Evolutionary conservation across 2,113 vertebrate genomes (phyloP).

Genomic region (Columba janthina): DNA sequence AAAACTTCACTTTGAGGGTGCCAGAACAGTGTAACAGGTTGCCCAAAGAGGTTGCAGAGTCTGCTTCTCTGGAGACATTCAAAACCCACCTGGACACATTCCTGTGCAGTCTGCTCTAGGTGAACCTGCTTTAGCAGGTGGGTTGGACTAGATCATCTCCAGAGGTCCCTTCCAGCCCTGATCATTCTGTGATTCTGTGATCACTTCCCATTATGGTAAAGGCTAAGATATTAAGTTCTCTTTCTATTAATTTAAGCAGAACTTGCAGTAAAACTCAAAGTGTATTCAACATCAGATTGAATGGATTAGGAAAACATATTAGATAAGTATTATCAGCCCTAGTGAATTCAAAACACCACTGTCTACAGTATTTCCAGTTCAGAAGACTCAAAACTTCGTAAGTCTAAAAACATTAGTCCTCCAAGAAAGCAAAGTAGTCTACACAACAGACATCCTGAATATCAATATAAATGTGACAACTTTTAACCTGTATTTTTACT

Average conservation of each 20-base stretch:
- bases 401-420: not conserved
- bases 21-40: no score
- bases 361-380: not conserved
- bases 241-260: not conserved
- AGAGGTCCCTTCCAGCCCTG: no score
- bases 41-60: no score
- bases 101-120: no score
- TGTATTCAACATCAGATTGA: not conserved
- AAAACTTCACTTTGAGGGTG: no score
- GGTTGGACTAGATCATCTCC: no score
- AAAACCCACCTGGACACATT: no score
- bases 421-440: not conserved
- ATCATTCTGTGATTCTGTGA: not conserved
- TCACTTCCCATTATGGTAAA: not conserved
- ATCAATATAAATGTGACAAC: not conserved
- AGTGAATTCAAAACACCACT: not conserved
- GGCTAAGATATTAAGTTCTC: not conserved
- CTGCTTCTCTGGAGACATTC: no score
- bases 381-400: not conserved
- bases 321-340: not conserved
- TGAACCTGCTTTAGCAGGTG: no score
- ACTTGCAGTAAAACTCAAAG: not conserved
- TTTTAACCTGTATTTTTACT: not conserved
- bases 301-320: not conserved
- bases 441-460: not conserved